Evolutionary conservation across 2,888 invertebrate genomes (phyloP).

Genomic region (Acronicta aceris): DNA sequence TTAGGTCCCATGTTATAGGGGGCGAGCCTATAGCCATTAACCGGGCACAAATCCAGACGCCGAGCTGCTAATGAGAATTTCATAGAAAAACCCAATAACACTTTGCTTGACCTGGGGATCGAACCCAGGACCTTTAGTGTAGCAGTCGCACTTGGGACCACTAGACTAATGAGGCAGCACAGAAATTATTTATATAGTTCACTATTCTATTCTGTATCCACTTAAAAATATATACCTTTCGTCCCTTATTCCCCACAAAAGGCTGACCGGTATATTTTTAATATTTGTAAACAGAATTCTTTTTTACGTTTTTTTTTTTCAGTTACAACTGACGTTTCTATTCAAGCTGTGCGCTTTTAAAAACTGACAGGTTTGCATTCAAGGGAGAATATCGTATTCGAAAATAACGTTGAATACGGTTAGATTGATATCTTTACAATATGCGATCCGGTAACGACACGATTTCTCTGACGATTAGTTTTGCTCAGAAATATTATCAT

Average conservation of each 20-base stretch:
- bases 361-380: slow-evolving; percentile 64
- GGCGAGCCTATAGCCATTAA: too few relatives aligned
- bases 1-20: too few relatives aligned
- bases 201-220: background rate
- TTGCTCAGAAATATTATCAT: background rate
- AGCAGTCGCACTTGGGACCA: too few relatives aligned
- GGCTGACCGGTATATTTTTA: slow-evolving; percentile 2
- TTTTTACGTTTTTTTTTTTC: slow-evolving; percentile 38
- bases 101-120: too few relatives aligned
- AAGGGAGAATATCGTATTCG: slow-evolving; percentile 54
- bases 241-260: slow-evolving; percentile 9
- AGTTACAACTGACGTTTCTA: slow-evolving; percentile 56
- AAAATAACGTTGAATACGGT: slow-evolving; percentile 65
- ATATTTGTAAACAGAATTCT: slow-evolving; percentile 25
- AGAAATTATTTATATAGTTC: too few relatives aligned
- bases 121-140: too few relatives aligned
- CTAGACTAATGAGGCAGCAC: too few relatives aligned
- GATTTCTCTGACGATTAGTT: slow-evolving; percentile 1
- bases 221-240: background rate
- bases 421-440: slow-evolving; percentile 44
- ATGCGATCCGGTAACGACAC: slow-evolving; percentile 43
- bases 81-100: too few relatives aligned
- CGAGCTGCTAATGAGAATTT: too few relatives aligned
- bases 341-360: slow-evolving; percentile 59
- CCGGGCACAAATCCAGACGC: too few relatives aligned